Evolutionary conservation across 1,140 invertebrate genomes (phyloP), one percentile per base, ranked within the genome.

Genomic region (Drosophila quadrilineata): DNA sequence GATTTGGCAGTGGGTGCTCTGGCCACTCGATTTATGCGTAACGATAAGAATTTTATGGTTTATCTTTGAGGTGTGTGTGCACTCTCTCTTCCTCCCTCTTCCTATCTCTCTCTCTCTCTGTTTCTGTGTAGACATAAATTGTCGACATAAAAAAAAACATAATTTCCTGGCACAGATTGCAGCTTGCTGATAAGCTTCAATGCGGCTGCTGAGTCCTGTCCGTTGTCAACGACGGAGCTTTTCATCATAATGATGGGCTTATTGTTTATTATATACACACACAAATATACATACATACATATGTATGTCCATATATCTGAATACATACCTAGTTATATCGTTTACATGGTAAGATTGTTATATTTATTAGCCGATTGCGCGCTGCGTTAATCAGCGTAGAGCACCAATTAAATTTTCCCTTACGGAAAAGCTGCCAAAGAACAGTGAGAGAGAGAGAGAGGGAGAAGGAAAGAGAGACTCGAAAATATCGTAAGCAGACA

Each of bases 1-100:
- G 77, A 82, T 82, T 84, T 76, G 59, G 31, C 48, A 46, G n/a
- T n/a, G n/a, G n/a, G n/a, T 53, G 53, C 48, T n/a, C n/a, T 41
- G 64, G 41, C 62, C 17, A 45, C 33, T 58, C 77, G 77, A 82
- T 82, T 82, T 82, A 84, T 77, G 73, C 43, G 43, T 26, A 24
- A 28, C 59, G 69, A 84, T 84, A 69, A 70, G 75, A 71, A 74
- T 79, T 84, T 77, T 85, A 85, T 79, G 79, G 73, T 63, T 85
- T 77, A 85, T 84, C 77, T 85, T 71, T 74, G 60, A 73, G 77
- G 73, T 66, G 77, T 60, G 48, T 41, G 14, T 19, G 43, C 17
- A n/a, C n/a, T n/a, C n/a, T n/a, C n/a, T n/a, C n/a, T n/a, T n/a
- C n/a, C n/a, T n/a, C n/a, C n/a, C n/a, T n/a, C n/a, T n/a, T n/a